Evolutionary conservation across 1,140 invertebrate species (phyloP), one percentile per base, ranked within the genome.

Genomic region (Aleiodes sp.): DNA sequence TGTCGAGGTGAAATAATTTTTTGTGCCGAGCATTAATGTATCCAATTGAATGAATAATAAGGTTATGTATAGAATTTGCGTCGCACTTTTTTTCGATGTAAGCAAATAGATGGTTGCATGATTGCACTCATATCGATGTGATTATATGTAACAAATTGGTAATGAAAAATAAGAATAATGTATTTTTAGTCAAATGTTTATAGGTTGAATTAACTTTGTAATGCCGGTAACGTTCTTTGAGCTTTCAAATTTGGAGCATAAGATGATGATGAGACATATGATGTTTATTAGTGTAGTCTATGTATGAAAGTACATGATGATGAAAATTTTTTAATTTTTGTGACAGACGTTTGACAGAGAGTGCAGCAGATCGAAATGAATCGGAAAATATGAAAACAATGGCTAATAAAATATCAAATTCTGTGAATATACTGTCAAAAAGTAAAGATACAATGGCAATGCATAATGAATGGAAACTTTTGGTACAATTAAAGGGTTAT

Each of bases 401-500:
- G 52, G 72, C 78, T 21, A 76, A 80, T 63, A 82, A 77, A 72
- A 59, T 81, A 12, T 70, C 78, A 0, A 60, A 52, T 8, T 62
- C 68, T 9, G 0, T 79, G 26, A 80, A 65, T 19, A 19, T 76
- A 2, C 9, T 78, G 24, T 70, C 71, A 26, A 75, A 76, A 63
- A 67, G 56, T 65, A 85, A 80, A 66, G 86, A 88, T 80, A 84
- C 86, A 19, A 80, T 59, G 56, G 1, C 19, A 16, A 10, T 87
- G 72, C 84, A 82, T 12, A 84, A 80, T 70, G 86, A 88, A 14
- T 85, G 85, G 80, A 90, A 88, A 74, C 52, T 89, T 2, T 71
- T 89, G 6, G 76, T 76, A 3, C 83, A 87, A 43, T 64, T 89
- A 0, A 88, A 86, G 74, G 81, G 84, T 6, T 86, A 87, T 64